phyloP scores from a whole-genome alignment of 2,113 vertebrate species.

The Halcyon senegalensis region DNA sequence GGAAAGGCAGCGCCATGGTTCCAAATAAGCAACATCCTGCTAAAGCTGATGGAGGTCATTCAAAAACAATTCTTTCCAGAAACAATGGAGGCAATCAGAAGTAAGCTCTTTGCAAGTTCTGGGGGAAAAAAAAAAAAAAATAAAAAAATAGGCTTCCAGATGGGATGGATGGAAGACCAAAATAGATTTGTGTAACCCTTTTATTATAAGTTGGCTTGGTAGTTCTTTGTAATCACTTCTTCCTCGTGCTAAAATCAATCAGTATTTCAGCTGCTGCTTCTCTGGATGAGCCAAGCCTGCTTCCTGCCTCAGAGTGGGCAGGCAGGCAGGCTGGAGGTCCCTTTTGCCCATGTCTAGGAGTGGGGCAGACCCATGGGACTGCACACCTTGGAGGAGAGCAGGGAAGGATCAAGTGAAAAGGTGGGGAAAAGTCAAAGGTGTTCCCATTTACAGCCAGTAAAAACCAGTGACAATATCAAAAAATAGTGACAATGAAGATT shows the following conservation, averaged over 20 bases:
- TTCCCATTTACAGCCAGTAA: background rate
- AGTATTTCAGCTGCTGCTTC: background rate
- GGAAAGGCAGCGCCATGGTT: background rate
- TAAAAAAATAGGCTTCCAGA: background rate
- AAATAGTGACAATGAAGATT: background rate
- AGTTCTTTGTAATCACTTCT: slow-evolving; percentile 2
- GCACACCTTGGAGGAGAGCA: background rate
- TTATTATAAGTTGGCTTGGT: slow-evolving; percentile 9
- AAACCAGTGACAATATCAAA: background rate
- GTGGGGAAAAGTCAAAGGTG: background rate
- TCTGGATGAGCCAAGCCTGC: background rate
- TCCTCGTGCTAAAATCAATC: slow-evolving; percentile 5
- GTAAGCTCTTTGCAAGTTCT: background rate
- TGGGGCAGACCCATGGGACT: background rate
- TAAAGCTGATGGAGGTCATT: slow-evolving; percentile 15
- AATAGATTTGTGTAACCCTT: slow-evolving; percentile 13
- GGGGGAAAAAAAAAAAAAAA: background rate
- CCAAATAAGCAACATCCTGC: slow-evolving; percentile 16
- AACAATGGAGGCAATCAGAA: slow-evolving; percentile 55
- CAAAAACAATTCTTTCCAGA: slow-evolving; percentile 19
- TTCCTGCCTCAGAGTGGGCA: background rate
- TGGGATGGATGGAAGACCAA: background rate
- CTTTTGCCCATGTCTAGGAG: background rate
- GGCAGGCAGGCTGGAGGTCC: background rate
- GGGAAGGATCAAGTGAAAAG: background rate